A percentile compares a stretch with the other conserved stretches of the same genome.
Evolutionary conservation across 2,797 vertebrate species (phyloP).

Genomic region (Malacoraja senta): DNA sequence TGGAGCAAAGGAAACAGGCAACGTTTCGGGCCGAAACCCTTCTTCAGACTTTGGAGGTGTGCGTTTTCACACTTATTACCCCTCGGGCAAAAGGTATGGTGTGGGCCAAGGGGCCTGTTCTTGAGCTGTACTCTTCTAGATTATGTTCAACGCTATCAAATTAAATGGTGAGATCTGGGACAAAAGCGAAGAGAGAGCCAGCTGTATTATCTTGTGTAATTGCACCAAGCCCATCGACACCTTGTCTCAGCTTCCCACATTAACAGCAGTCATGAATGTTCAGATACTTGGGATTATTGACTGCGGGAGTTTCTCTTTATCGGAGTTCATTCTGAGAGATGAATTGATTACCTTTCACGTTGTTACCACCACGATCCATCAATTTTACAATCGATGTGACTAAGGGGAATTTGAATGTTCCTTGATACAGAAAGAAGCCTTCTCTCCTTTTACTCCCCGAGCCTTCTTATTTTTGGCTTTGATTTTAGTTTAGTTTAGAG

Average conservation of each 20-base stretch:
- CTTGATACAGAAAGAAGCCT: not conserved
- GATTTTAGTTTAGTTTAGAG: too few relatives aligned
- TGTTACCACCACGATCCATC: not conserved
- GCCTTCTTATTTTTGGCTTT: too few relatives aligned
- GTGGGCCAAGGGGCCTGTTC: too few relatives aligned
- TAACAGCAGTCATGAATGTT: not conserved
- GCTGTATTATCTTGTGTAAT: not conserved
- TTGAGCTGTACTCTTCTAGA: too few relatives aligned
- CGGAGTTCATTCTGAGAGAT: not conserved
- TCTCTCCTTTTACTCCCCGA: not conserved
- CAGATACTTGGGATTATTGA: not conserved
- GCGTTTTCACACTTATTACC: too few relatives aligned
- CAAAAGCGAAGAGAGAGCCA: not conserved
- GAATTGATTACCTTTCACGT: constrained; percentile 3
- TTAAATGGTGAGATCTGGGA: not conserved
- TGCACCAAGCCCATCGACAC: not conserved
- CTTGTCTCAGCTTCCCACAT: not conserved
- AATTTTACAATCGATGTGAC: not conserved
- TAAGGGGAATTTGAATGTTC: not conserved
- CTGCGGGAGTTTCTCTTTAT: not conserved
- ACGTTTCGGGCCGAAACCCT: too few relatives aligned
- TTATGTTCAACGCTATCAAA: not conserved
- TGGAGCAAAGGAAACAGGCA: too few relatives aligned
- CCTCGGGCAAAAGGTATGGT: too few relatives aligned
- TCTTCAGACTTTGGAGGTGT: too few relatives aligned